Evolutionary conservation across 2,888 invertebrate species (phyloP).

Genomic region (Drosophila nigricruria): DNA sequence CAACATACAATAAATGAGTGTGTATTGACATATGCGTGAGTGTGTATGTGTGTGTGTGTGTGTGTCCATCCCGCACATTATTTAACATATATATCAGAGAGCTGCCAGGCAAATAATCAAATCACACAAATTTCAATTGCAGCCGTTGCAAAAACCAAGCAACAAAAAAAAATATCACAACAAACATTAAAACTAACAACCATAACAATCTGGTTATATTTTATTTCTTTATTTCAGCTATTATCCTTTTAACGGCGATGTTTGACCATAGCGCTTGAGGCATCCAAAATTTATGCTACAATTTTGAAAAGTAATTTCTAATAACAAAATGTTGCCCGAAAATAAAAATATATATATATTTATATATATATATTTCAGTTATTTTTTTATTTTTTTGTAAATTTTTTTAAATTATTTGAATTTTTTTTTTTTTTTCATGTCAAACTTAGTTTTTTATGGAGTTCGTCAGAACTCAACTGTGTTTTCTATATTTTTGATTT

Average conservation of each 20-base stretch:
- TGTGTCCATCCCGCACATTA: constrained; percentile 35
- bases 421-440: no score
- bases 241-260: constrained; percentile 5
- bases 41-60: background rate
- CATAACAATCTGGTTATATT: constrained; percentile 5
- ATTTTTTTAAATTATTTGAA: background rate
- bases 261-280: background rate
- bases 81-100: constrained; percentile 71
- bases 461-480: no score
- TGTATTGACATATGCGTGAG: background rate
- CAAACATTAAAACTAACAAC: constrained; percentile 3
- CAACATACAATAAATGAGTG: constrained; percentile 19
- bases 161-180: background rate
- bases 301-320: background rate
- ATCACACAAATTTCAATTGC: constrained; percentile 69
- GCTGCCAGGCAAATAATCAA: constrained; percentile 69
- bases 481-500: no score
- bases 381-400: background rate
- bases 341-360: background rate
- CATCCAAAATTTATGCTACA: background rate
- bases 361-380: background rate
- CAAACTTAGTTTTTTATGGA: no score
- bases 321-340: background rate
- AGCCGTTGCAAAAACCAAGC: constrained; percentile 15
- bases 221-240: background rate